Evolutionary conservation across 1,140 invertebrate genomes (phyloP).

Genomic region (Drosophila punjabiensis): DNA sequence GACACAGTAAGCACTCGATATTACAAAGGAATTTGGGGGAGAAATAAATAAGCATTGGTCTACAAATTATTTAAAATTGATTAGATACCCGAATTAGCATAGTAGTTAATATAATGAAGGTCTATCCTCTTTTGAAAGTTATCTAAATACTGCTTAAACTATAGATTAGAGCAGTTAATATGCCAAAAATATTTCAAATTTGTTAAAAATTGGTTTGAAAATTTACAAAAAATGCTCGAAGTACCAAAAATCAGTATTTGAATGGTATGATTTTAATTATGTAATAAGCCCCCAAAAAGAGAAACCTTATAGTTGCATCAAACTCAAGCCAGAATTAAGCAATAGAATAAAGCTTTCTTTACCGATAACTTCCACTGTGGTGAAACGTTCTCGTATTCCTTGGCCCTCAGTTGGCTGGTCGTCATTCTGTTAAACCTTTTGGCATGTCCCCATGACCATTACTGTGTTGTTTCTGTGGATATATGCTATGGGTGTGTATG

Average conservation of each 20-base stretch:
- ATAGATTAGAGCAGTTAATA: rapidly evolving
- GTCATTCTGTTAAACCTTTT: slow-evolving; percentile 68
- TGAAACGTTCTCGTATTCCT: background rate
- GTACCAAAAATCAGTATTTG: too few species aligned
- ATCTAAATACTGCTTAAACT: background rate
- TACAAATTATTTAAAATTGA: too few species aligned
- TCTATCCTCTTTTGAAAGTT: too few species aligned
- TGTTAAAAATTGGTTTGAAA: too few species aligned
- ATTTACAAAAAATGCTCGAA: too few species aligned
- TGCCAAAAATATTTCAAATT: background rate
- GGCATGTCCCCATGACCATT: slow-evolving; percentile 68
- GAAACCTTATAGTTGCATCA: too few species aligned
- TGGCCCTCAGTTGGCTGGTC: slow-evolving; percentile 47
- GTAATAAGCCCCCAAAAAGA: too few species aligned
- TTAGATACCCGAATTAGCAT: too few species aligned
- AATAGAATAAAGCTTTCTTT: background rate
- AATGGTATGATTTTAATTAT: too few species aligned
- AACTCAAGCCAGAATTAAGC: too few species aligned
- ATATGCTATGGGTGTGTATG: slow-evolving; percentile 39
- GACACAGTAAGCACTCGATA: slow-evolving; percentile 6
- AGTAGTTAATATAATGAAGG: too few species aligned
- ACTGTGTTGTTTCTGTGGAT: slow-evolving; percentile 42
- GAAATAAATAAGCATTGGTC: background rate
- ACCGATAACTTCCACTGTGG: slow-evolving; percentile 16
- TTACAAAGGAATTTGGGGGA: background rate